Conservation (phyloP, 2,797 vertebrate genomes). For the Nannoperca obscura region DNA sequence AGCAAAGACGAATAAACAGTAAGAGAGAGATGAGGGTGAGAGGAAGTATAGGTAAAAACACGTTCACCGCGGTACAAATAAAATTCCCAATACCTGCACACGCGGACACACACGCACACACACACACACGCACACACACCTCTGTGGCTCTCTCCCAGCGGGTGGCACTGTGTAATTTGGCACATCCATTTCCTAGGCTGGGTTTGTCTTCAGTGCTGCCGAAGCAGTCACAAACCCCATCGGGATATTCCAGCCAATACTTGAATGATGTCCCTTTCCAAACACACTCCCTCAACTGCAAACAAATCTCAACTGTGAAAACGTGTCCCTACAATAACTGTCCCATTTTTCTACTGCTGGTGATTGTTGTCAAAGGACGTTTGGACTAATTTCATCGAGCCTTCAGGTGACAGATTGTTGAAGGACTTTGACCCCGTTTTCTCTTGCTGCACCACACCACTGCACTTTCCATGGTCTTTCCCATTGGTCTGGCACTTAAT, state of each 20-base stretch:
- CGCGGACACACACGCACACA: slow-evolving; percentile 40
- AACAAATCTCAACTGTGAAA: slow-evolving; percentile 56
- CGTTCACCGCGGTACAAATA: slow-evolving; percentile 51
- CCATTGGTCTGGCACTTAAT: slow-evolving; percentile 62
- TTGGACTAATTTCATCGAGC: slow-evolving; percentile 54
- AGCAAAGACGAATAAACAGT: slow-evolving; percentile 42
- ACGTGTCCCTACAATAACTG: slow-evolving; percentile 42
- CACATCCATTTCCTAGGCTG: slow-evolving; percentile 78
- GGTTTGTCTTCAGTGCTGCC: slow-evolving; percentile 73
- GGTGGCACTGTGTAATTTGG: slow-evolving; percentile 81
- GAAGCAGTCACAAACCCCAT: slow-evolving; percentile 73
- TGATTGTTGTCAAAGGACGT: slow-evolving; percentile 40
- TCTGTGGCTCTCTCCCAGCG: slow-evolving; percentile 70
- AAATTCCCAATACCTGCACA: slow-evolving; percentile 53
- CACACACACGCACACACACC: slow-evolving; percentile 61
- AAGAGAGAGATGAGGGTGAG: slow-evolving; percentile 52
- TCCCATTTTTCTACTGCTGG: slow-evolving; percentile 41
- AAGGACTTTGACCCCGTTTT: slow-evolving; percentile 59
- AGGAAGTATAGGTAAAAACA: slow-evolving; percentile 64
- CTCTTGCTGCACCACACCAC: slow-evolving; percentile 29
- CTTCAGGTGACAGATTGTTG: slow-evolving; percentile 51
- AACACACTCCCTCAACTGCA: slow-evolving; percentile 68
- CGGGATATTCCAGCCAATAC: slow-evolving; percentile 60
- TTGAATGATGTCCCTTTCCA: slow-evolving; percentile 72
- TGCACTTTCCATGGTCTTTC: slow-evolving; percentile 41